Conservation (phyloP, 2,113 vertebrate species). For the Paracanthobrama guichenoti region DNA sequence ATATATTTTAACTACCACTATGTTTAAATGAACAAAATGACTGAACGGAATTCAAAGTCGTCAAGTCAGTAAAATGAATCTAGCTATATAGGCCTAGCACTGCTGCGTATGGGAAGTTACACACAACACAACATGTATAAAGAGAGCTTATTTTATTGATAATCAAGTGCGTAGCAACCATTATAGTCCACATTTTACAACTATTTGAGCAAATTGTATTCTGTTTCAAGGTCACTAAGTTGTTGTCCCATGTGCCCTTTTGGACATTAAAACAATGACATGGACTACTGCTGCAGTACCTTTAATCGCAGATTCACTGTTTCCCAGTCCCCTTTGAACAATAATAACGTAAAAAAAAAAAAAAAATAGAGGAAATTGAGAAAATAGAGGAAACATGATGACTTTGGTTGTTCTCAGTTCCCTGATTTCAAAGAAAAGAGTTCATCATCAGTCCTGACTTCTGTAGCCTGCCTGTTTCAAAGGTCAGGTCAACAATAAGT, state of each 20-base stretch:
- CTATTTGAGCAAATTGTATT: too few relatives aligned
- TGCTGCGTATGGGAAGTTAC: too few relatives aligned
- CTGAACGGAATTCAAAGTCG: too few relatives aligned
- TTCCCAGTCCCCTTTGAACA: neutral
- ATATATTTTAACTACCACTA: too few relatives aligned
- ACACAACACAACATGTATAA: too few relatives aligned
- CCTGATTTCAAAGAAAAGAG: neutral
- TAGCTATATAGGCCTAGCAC: too few relatives aligned
- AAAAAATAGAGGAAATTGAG: neutral
- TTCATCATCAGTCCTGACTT: neutral
- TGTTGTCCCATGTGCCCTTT: neutral
- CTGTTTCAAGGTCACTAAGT: neutral
- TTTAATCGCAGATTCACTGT: neutral
- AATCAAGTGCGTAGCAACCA: too few relatives aligned
- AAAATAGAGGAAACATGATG: neutral
- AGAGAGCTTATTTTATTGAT: too few relatives aligned
- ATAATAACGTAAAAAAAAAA: neutral
- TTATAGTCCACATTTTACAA: too few relatives aligned
- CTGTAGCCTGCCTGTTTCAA: neutral
- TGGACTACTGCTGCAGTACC: neutral
- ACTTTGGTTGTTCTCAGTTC: neutral
- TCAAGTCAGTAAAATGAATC: too few relatives aligned
- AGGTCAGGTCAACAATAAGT: neutral
- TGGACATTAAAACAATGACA: slow-evolving; percentile 4
- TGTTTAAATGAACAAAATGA: too few relatives aligned